Conservation (phyloP, 2,888 invertebrate species). For the Phanerotoma sp. region DNA sequence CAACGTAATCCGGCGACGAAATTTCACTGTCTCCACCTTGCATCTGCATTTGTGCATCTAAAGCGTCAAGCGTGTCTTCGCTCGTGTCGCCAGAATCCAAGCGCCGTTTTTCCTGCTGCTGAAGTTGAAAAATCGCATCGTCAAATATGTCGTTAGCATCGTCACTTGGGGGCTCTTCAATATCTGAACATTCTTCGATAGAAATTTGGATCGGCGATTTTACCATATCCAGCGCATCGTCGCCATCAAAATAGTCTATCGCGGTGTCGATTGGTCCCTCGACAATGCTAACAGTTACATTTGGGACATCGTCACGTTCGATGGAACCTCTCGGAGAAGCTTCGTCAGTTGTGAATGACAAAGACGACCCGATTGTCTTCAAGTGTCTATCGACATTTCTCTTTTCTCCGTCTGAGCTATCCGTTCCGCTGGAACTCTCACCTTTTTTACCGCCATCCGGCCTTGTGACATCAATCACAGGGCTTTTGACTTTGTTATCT, state of each 20-base stretch:
- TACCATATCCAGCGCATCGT: slow-evolving; percentile 47
- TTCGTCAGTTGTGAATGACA: slow-evolving; percentile 20
- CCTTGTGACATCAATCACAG: slow-evolving; percentile 16
- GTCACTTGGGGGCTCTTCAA: slow-evolving; percentile 42
- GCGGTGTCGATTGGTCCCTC: slow-evolving; percentile 30
- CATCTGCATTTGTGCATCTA: slow-evolving; percentile 51
- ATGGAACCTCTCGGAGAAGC: slow-evolving; percentile 19
- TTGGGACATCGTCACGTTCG: slow-evolving; percentile 45
- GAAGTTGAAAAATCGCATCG: slow-evolving; percentile 42
- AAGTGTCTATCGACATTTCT: slow-evolving; percentile 20
- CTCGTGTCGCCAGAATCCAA: slow-evolving; percentile 52
- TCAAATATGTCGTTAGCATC: slow-evolving; percentile 39
- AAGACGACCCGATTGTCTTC: slow-evolving; percentile 15
- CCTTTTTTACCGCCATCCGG: slow-evolving; percentile 21
- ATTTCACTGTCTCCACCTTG: slow-evolving; percentile 51
- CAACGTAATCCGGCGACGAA: slow-evolving; percentile 53
- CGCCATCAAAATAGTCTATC: slow-evolving; percentile 36
- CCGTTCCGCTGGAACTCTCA: slow-evolving; percentile 32
- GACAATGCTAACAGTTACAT: slow-evolving; percentile 43
- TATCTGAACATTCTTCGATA: slow-evolving; percentile 55
- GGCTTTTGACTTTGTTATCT: slow-evolving; percentile 24
- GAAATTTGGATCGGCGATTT: slow-evolving; percentile 56
- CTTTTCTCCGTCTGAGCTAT: slow-evolving; percentile 33
- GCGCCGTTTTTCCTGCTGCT: slow-evolving; percentile 46
- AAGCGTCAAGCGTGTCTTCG: slow-evolving; percentile 53